Evolutionary conservation across 2,113 vertebrate species (phyloP).

Genomic region (Cyprinodon brontotheroides): DNA sequence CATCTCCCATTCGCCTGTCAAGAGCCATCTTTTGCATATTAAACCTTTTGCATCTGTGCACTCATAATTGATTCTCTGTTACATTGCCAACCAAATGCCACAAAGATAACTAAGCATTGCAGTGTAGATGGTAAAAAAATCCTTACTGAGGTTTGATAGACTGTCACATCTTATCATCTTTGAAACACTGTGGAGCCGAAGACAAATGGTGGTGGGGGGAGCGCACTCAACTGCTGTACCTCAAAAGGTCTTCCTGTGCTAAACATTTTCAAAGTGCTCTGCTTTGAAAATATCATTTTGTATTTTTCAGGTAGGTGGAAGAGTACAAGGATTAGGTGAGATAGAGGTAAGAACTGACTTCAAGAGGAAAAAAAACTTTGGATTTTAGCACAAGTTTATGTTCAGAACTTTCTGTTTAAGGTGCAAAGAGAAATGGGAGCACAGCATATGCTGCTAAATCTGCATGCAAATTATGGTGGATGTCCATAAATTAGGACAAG

Average conservation of each 20-base stretch:
- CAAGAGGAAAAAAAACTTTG: conserved; percentile 60
- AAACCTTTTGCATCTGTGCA: conserved; percentile 78
- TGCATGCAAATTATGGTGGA: conserved; percentile 14
- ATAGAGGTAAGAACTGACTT: conserved; percentile 62
- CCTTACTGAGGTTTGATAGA: conserved; percentile 74
- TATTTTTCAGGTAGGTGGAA: conserved; percentile 58
- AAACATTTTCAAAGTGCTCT: conserved; percentile 70
- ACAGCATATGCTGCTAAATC: conserved; percentile 11
- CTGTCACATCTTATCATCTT: conserved; percentile 81
- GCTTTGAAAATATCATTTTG: conserved; percentile 67
- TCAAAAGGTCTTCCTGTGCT: conserved; percentile 71
- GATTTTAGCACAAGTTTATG: conserved; percentile 57
- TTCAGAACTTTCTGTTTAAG: conserved; percentile 56
- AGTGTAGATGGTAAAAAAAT: conserved; percentile 61
- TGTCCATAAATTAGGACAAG: conserved; percentile 47
- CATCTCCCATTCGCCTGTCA: conserved; percentile 79
- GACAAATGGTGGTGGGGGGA: conserved; percentile 33
- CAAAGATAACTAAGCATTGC: conserved; percentile 73
- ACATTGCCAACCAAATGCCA: conserved; percentile 77
- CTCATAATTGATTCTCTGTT: conserved; percentile 83
- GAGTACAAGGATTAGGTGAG: conserved; percentile 56
- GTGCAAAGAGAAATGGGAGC: conserved; percentile 32
- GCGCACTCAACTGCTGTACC: conserved; percentile 62
- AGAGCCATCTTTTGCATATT: conserved; percentile 73
- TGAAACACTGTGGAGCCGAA: conserved; percentile 69